Conservation (phyloP, 2,113 vertebrate species). For the Seriola rivoliana region DNA sequence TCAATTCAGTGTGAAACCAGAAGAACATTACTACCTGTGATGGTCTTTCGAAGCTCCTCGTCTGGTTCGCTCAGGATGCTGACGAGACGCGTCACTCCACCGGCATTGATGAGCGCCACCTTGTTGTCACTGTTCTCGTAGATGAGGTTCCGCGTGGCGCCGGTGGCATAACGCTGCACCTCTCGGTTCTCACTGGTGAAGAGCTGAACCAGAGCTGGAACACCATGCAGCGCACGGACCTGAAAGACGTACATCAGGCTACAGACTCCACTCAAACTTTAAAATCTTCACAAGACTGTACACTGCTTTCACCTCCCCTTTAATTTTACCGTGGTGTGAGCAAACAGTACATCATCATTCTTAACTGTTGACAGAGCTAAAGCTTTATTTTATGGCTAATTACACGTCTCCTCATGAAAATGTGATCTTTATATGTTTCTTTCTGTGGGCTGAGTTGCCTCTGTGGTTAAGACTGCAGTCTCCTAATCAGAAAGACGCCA, state of each 20-base stretch:
- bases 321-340: no score
- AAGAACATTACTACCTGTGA: conserved; percentile 86
- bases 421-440: no score
- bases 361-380: no score
- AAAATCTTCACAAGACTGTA: no score
- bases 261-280: no score
- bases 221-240: conserved; percentile 91
- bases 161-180: conserved; percentile 93
- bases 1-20: neutral
- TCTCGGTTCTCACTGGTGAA: conserved; percentile 93
- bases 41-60: conserved; percentile 93
- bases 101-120: conserved; percentile 89
- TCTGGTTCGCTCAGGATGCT: conserved; percentile 86
- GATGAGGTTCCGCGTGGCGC: conserved; percentile 95
- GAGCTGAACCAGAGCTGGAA: conserved; percentile 91
- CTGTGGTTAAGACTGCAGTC: no score
- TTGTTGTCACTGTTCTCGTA: conserved; percentile 95
- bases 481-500: no score
- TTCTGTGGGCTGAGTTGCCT: no score
- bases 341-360: no score
- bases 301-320: no score
- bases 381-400: no score
- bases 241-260: conserved; percentile 50
- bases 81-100: conserved; percentile 90
- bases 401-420: no score